These are phyloP conservation scores for Fregetta grallaria DNA, from an alignment of 2,113 vertebrate genomes.

Conservation along the genomic window DNA sequence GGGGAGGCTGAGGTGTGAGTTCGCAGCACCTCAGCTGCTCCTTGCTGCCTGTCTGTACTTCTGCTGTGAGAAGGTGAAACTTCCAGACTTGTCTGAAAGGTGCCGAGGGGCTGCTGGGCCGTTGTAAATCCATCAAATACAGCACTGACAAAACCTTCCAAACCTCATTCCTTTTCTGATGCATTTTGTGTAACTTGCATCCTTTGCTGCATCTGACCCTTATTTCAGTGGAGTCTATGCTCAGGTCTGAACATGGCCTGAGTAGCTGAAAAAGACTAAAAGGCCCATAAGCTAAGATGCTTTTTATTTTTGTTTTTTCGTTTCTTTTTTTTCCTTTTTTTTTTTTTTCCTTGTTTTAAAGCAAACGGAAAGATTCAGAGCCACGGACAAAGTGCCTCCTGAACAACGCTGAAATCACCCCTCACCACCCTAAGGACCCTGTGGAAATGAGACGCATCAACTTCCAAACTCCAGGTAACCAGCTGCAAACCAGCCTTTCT, in stretches of 20 bases:
- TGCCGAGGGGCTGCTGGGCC: not conserved
- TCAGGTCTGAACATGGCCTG: fast-evolving
- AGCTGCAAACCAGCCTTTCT: not conserved
- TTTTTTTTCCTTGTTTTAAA: constrained; percentile 5
- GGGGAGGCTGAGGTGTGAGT: not conserved
- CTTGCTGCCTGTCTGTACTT: not conserved
- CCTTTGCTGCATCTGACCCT: not conserved
- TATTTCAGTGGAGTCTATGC: not conserved
- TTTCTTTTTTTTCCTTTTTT: not conserved
- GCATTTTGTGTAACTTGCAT: not conserved
- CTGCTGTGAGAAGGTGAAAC: not conserved
- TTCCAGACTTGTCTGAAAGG: not conserved
- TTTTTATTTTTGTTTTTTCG: not conserved
- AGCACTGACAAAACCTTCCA: not conserved
- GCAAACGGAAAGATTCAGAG: constrained; percentile 94
- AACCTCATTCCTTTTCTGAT: not conserved
- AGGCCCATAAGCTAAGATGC: not conserved
- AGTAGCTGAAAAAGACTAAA: not conserved
- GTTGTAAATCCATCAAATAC: not conserved
- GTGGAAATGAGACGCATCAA: constrained; percentile 98
- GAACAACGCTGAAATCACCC: constrained; percentile 91
- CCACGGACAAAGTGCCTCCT: constrained; percentile 92
- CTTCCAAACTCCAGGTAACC: constrained; percentile 95
- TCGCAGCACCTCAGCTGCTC: not conserved
- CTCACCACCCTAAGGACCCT: constrained; percentile 95